Percentiles rank a stretch among this genome's conserved stretches.
Evolutionary conservation across 2,797 vertebrate species (phyloP).

Genomic region (Eulemur mongoz): DNA sequence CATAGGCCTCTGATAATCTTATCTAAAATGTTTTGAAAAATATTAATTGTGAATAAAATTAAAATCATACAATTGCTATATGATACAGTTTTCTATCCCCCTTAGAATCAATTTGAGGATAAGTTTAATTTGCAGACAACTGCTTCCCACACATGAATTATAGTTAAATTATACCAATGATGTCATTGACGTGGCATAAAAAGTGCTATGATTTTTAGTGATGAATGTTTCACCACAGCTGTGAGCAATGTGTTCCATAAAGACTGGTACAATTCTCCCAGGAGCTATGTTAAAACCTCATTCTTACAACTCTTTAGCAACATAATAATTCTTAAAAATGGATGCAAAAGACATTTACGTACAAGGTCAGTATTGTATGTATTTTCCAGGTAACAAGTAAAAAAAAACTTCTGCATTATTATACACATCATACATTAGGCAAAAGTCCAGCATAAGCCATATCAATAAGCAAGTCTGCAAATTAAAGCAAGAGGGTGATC

Average conservation of each 20-base stretch:
- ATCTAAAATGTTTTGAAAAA: slow-evolving; percentile 33
- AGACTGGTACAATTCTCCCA: slow-evolving; percentile 61
- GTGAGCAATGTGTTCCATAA: slow-evolving; percentile 81
- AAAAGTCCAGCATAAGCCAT: slow-evolving; percentile 26
- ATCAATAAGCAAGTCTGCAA: slow-evolving; percentile 59
- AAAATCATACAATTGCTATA: not conserved
- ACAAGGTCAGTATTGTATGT: slow-evolving; percentile 64
- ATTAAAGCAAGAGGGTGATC: slow-evolving; percentile 62
- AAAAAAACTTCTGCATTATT: slow-evolving; percentile 38
- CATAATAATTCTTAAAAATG: slow-evolving; percentile 74
- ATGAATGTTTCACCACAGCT: slow-evolving; percentile 80
- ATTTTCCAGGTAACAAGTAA: slow-evolving; percentile 68
- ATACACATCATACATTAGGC: slow-evolving; percentile 37
- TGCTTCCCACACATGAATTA: slow-evolving; percentile 76
- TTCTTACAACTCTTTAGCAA: slow-evolving; percentile 68
- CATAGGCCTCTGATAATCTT: not conserved
- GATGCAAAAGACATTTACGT: slow-evolving; percentile 49
- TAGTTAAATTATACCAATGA: slow-evolving; percentile 79
- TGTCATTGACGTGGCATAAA: slow-evolving; percentile 82
- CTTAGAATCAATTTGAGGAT: slow-evolving; percentile 55
- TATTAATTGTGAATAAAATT: slow-evolving; percentile 8
- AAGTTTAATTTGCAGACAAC: slow-evolving; percentile 69
- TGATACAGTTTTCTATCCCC: not conserved
- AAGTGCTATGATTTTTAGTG: slow-evolving; percentile 79
- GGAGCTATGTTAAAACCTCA: slow-evolving; percentile 67